Conservation (phyloP, 2,797 vertebrate species). For the Eospalax fontanierii region DNA sequence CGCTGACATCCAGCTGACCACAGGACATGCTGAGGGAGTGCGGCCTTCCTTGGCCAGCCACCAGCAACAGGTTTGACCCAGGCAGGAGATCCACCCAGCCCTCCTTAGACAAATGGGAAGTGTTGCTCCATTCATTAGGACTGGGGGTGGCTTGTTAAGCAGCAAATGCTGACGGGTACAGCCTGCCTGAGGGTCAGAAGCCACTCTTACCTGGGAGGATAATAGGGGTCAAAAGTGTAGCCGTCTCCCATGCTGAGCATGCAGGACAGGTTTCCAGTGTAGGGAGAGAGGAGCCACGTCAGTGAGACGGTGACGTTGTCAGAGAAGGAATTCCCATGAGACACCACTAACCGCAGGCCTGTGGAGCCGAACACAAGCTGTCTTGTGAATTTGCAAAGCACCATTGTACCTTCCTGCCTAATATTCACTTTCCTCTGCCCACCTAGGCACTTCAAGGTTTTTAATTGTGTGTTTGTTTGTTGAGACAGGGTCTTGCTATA, state of each 20-base stretch:
- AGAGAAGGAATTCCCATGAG: constrained; percentile 90
- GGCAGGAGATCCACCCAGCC: neutral
- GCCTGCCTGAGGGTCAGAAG: neutral
- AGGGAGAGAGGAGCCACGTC: constrained; percentile 96
- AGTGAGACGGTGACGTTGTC: constrained; percentile 94
- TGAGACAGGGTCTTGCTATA: neutral
- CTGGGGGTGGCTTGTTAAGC: neutral
- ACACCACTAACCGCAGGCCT: constrained; percentile 93
- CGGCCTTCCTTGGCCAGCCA: neutral
- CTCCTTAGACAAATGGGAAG: neutral
- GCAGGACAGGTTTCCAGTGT: constrained; percentile 96
- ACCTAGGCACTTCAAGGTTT: neutral
- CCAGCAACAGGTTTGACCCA: neutral
- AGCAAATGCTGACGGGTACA: constrained; percentile 9
- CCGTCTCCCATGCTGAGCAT: constrained; percentile 94
- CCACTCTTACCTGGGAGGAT: constrained; percentile 92
- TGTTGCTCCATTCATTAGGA: neutral
- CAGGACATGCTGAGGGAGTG: neutral
- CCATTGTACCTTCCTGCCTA: neutral
- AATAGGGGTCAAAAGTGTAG: constrained; percentile 94
- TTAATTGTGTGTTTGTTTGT: neutral
- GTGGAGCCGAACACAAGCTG: constrained; percentile 72
- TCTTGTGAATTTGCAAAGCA: neutral
- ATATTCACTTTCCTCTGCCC: neutral
- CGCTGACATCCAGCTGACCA: neutral